phyloP scores from a whole-genome alignment of 2,888 invertebrate genomes.

The Apeira syringaria region DNA sequence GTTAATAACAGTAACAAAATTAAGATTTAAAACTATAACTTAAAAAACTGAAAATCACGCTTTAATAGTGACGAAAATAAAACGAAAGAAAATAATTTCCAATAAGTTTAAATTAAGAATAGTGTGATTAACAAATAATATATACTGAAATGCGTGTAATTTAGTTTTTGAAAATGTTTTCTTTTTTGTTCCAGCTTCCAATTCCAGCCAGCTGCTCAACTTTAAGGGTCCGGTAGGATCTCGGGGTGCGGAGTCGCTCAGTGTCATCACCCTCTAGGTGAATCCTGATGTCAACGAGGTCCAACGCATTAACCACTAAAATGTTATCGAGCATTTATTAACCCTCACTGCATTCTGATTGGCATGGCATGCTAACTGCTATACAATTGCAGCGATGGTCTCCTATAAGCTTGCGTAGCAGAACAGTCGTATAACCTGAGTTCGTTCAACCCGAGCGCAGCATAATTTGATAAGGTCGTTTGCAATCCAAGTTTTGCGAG shows the following conservation, averaged over 20 bases:
- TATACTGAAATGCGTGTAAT: no score
- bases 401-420: constrained; percentile 30
- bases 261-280: constrained; percentile 39
- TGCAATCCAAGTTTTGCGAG: constrained; percentile 58
- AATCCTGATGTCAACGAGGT: constrained; percentile 23
- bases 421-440: constrained; percentile 47
- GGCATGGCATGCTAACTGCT: constrained; percentile 28
- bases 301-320: constrained; percentile 34
- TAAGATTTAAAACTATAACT: no score
- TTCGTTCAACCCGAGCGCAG: constrained; percentile 52
- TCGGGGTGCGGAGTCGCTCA: neutral
- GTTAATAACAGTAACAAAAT: no score
- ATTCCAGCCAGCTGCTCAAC: constrained; percentile 17
- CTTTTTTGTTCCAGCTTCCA: no score
- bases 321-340: constrained; percentile 36
- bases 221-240: constrained; percentile 12
- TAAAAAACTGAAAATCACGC: no score
- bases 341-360: constrained; percentile 33
- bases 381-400: constrained; percentile 30
- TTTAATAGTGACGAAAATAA: no score
- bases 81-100: no score
- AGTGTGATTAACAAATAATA: no score
- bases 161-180: no score
- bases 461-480: constrained; percentile 75
- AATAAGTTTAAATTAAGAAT: no score